Evolutionary conservation across 2,888 invertebrate species (phyloP).

Genomic region (Rapana venosa): DNA sequence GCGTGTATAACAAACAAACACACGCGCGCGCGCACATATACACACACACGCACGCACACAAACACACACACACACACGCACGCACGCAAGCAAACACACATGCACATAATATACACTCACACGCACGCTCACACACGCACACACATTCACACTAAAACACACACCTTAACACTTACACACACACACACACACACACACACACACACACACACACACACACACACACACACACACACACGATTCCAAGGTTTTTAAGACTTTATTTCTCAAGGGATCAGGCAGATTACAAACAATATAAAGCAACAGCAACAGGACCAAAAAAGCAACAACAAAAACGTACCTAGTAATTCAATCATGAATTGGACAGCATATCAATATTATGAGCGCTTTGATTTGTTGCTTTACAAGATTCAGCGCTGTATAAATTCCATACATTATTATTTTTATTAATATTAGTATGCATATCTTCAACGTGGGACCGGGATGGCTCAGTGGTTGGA

Average conservation of each 20-base stretch:
- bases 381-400: too few species aligned
- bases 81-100: neutral
- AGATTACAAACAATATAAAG: neutral
- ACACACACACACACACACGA: neutral
- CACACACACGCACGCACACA: slow-evolving; percentile 14
- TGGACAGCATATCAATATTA: too few species aligned
- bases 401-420: too few species aligned
- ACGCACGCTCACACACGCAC: neutral
- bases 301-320: neutral
- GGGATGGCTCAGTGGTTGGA: too few species aligned
- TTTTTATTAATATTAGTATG: too few species aligned
- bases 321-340: neutral
- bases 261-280: neutral
- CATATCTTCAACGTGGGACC: too few species aligned
- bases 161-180: neutral
- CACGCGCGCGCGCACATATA: too few species aligned
- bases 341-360: too few species aligned
- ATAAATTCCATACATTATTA: too few species aligned
- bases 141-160: neutral
- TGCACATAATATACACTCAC: too few species aligned
- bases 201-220: neutral
- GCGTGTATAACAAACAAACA: too few species aligned
- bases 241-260: neutral
- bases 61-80: neutral
- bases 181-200: neutral